These are phyloP conservation scores for Heliocidaris erythrogramma DNA, from an alignment of 35 echinoderm and acorn worm species.

Conservation along the genomic window DNA sequence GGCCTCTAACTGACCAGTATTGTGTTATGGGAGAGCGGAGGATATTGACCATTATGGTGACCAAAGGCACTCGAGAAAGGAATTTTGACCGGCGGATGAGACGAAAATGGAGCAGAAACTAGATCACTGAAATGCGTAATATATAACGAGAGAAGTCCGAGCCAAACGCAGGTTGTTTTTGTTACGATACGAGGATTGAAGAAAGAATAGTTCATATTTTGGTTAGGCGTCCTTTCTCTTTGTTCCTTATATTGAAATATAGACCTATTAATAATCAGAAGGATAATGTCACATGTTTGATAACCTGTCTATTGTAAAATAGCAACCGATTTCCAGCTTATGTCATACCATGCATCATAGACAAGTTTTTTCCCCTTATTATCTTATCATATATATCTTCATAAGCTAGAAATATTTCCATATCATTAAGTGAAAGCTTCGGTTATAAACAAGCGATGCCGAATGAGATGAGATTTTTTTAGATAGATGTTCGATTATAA, in stretches of 20 bases:
- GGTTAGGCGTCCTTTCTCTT: background rate
- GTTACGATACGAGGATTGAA: too few relatives aligned
- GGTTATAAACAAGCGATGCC: background rate
- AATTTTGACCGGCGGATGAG: background rate
- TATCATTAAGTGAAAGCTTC: background rate
- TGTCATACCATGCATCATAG: too few relatives aligned
- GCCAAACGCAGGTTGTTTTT: background rate
- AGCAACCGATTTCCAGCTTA: too few relatives aligned
- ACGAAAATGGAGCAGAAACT: background rate
- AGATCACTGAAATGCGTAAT: background rate
- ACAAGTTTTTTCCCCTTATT: too few relatives aligned
- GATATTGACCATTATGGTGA: conserved; percentile 4
- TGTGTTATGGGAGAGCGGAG: background rate
- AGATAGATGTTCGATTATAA: too few relatives aligned
- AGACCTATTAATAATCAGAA: too few relatives aligned
- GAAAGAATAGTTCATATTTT: background rate
- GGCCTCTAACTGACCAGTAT: background rate
- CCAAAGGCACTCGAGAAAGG: background rate
- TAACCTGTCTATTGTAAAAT: too few relatives aligned
- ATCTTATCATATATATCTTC: too few relatives aligned
- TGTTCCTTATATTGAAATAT: too few relatives aligned
- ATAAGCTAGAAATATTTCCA: background rate
- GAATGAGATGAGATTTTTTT: too few relatives aligned
- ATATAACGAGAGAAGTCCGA: background rate
- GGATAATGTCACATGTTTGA: background rate